These are phyloP conservation scores for Chitala chitala DNA, from an alignment of 2,113 vertebrate species.

Conservation along the genomic window DNA sequence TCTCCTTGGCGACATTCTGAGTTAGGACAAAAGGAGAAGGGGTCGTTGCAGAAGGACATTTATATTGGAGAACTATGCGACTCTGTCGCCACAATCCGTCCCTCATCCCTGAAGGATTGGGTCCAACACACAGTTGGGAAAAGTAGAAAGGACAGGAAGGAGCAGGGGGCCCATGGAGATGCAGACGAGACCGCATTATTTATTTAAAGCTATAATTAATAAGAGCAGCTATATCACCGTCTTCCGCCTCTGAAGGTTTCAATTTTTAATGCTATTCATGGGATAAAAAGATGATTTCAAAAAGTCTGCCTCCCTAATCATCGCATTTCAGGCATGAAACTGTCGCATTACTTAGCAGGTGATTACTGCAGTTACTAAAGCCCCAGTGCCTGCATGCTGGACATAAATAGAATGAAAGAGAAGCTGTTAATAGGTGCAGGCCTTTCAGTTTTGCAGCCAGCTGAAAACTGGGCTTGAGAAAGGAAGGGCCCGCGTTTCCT, in stretches of 20 bases:
- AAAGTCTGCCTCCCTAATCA: slow-evolving; percentile 42
- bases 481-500: slow-evolving; percentile 26
- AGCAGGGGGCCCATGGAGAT: slow-evolving; percentile 35
- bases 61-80: slow-evolving; percentile 19
- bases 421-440: slow-evolving; percentile 31
- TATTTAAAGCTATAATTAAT: slow-evolving; percentile 57
- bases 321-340: slow-evolving; percentile 39
- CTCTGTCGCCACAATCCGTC: slow-evolving; percentile 30
- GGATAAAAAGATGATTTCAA: slow-evolving; percentile 37
- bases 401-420: slow-evolving; percentile 37
- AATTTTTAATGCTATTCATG: slow-evolving; percentile 56
- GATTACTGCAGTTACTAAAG: slow-evolving; percentile 31
- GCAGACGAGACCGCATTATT: slow-evolving; percentile 47
- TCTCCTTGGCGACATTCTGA: background rate
- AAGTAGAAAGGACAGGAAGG: slow-evolving; percentile 22
- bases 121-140: slow-evolving; percentile 32
- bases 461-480: slow-evolving; percentile 32
- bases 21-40: slow-evolving; percentile 19
- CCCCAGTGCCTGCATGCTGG: slow-evolving; percentile 32
- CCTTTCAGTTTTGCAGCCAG: slow-evolving; percentile 15
- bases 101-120: slow-evolving; percentile 39
- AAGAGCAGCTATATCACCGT: slow-evolving; percentile 45
- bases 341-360: slow-evolving; percentile 46
- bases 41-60: slow-evolving; percentile 19
- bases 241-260: slow-evolving; percentile 39